A percentile compares a stretch with the other conserved stretches of the same genome.
Evolutionary conservation across 2,888 invertebrate genomes (phyloP).

Genomic region (Spicauda simplicius): DNA sequence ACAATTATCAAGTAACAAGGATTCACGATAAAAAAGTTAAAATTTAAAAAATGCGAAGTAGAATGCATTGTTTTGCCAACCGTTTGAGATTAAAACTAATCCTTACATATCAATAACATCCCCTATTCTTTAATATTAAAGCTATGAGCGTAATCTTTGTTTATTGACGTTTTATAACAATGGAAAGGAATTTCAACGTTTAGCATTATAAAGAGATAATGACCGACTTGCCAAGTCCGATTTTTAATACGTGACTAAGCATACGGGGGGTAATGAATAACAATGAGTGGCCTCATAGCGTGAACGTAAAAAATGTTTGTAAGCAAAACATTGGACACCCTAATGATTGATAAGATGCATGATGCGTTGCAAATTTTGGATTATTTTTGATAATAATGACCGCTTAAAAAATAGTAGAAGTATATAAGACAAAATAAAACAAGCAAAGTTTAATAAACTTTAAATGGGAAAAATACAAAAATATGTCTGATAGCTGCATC

Average conservation of each 20-base stretch:
- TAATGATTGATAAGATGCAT: slow-evolving; percentile 12
- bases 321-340: slow-evolving; percentile 35
- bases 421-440: no score
- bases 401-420: neutral
- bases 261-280: slow-evolving; percentile 51
- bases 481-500: no score
- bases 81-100: slow-evolving; percentile 43
- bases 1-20: no score
- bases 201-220: slow-evolving; percentile 59
- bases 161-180: no score
- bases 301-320: slow-evolving; percentile 41
- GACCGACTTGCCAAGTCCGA: slow-evolving; percentile 47
- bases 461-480: no score
- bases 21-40: no score
- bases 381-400: neutral
- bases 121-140: slow-evolving; percentile 46
- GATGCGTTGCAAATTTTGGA: slow-evolving; percentile 21
- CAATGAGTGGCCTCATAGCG: slow-evolving; percentile 45
- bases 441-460: no score
- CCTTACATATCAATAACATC: slow-evolving; percentile 62
- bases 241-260: slow-evolving; percentile 61
- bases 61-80: neutral
- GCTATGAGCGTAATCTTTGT: slow-evolving; percentile 67
- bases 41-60: no score
- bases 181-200: no score